Base-by-base conservation (phyloP, 2,797 vertebrate species). In the Cossypha caffra region DNA sequence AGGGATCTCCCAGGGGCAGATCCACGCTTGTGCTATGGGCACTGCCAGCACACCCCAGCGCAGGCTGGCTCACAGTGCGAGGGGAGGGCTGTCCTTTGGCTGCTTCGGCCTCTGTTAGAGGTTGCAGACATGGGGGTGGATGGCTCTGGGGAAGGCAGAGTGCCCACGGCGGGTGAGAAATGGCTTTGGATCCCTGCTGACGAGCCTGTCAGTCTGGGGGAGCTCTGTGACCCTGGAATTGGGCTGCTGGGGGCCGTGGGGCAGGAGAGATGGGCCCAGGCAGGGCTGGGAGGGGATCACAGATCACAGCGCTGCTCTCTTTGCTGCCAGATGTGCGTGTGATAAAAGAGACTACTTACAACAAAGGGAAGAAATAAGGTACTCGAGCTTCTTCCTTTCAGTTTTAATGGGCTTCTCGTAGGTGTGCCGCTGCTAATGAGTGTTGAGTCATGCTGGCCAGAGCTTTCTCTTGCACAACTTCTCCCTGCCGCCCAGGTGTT, bases 391-490 rank as follows among this genome's bases (percentile, higher is more conserved):
- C 93, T 96, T 96, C 91, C 86, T 91, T 78, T 84, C 89, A 47
- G 85, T 77, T 95, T 92, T 96, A 93, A 95, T 95, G 63, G 71
- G 79, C 69, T 93, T 90, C 66, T 90, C 2, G 4, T 93, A 96
- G 96, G 96, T 86, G 96, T 95, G 96, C 35, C 92, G 20, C 94
- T 51, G 51, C 66, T 95, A 90, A 90, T 66, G 82, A 91, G 58
- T 3, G n/a, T 95, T 95, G 95, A 97, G 82, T 96, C 96, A 97
- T 10, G 31, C 55, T 82, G 91, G 91, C 67, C 95, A 88, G 73
- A 73, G 83, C 92, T 88, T 90, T 92, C 59, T 91, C 87, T 96
- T 95, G 88, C 93, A 84, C 82, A 96, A 93, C 58, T 57, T 87
- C 67, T 84, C 82, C 76, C 81, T 75, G 84, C 68, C 57, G 91